A percentile compares a stretch with the other conserved stretches of the same genome.
Evolutionary conservation across 1,140 invertebrate genomes (phyloP).

Genomic region (Trichonephila inaurata): DNA sequence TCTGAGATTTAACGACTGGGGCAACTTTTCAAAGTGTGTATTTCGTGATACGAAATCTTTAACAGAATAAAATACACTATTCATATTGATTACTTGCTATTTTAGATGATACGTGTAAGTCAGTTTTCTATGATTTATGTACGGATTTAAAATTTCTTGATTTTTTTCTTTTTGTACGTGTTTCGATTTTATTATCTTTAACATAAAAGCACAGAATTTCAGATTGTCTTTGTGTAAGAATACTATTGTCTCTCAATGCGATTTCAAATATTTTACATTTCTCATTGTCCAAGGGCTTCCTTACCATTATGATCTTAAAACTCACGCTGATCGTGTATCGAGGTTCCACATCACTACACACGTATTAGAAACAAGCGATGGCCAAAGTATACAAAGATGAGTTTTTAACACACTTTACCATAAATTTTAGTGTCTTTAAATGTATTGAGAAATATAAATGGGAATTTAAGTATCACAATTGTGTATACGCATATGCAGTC

Average conservation of each 20-base stretch:
- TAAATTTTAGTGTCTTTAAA: background rate
- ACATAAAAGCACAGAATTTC: conserved; percentile 7
- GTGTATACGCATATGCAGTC: too few relatives aligned
- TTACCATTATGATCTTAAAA: background rate
- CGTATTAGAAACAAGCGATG: background rate
- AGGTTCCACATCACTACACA: conserved; percentile 10
- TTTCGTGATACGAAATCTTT: background rate
- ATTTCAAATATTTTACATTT: background rate
- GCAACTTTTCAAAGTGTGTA: background rate
- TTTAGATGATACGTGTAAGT: background rate
- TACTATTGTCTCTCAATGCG: background rate
- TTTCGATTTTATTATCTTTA: conserved; percentile 12
- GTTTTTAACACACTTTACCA: background rate
- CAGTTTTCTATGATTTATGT: background rate
- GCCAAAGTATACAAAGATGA: background rate
- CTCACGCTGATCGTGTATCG: background rate
- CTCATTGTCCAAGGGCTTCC: background rate
- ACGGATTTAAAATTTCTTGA: background rate
- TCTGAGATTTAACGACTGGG: background rate
- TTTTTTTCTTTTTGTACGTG: background rate
- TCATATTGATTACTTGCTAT: background rate
- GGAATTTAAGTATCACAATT: too few relatives aligned
- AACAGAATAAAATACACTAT: background rate
- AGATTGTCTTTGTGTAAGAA: background rate
- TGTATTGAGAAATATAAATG: background rate